Base-by-base conservation (phyloP, 2,888 invertebrate genomes). In the Byasa hedistus region DNA sequence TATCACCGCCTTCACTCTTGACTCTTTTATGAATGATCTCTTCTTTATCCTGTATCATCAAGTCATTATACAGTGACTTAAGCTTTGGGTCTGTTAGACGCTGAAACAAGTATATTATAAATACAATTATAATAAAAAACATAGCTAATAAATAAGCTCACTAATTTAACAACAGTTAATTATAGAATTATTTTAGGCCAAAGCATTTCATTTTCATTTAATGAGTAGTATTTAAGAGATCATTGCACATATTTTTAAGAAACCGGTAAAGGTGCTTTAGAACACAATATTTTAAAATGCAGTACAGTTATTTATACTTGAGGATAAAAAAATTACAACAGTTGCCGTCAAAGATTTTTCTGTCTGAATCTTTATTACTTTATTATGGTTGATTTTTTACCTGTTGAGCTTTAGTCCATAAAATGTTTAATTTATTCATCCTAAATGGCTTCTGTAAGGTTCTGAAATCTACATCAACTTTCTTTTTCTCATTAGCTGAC, bases 1-100 rank as follows among this genome's bases (percentile, higher is more conserved):
- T 96, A 82, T 98, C 98, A 70, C 95, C 94, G 24, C 96, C 96
- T 74, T 98, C 97, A 57, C 95, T 93, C 79, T 95, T 96, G 3
- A 96, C 83, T 78, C 96, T 95, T 83, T 98, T 98, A 83, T 94
- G 94, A 0, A 95, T 94, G 48, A 98, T 91, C 89, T 98, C 98
- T 83, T 97, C 96, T 89, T 98, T 98, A 79, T 98, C 98, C 70
- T 98, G 98, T 56, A 98, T 93, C 90, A 96, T 97, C 8, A 98
- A 87, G 78, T 98, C 98, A 79, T 96, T 96, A 80, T 96, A 97
- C 23, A 98, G 82, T 0, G 97, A 96, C 77, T 96, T 96, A 36
- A 98, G 85, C 83, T 97, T 97, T 0, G 95, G 93, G 78, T 97
- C 96, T 5, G 97, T 95, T 54, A 98, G 83, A 69, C 96, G 93